A percentile compares a stretch with the other conserved stretches of the same genome.
phyloP scores from a whole-genome alignment of 2,113 vertebrate species.

The human region GRCh38 chr18:29099501-29100000 shows the following conservation, averaged over 20 bases:
- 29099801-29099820: neutral
- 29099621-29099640: neutral
- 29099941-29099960: neutral
- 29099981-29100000: neutral
- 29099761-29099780: neutral
- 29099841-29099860: neutral
- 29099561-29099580: neutral
- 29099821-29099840: neutral
- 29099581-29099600: neutral
- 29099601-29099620: neutral
- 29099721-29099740: neutral
- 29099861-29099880: neutral
- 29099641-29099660: neutral
- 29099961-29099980: neutral
- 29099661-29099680: neutral
- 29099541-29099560: neutral
- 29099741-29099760: neutral
- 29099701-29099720: neutral
- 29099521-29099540: neutral
- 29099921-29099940: neutral
- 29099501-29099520: neutral
- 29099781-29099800: neutral
- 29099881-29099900: neutral
- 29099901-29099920: neutral
- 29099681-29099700: neutral